Evolutionary conservation across 2,888 invertebrate genomes (phyloP).

Genomic region (Charanyca ferruginea): DNA sequence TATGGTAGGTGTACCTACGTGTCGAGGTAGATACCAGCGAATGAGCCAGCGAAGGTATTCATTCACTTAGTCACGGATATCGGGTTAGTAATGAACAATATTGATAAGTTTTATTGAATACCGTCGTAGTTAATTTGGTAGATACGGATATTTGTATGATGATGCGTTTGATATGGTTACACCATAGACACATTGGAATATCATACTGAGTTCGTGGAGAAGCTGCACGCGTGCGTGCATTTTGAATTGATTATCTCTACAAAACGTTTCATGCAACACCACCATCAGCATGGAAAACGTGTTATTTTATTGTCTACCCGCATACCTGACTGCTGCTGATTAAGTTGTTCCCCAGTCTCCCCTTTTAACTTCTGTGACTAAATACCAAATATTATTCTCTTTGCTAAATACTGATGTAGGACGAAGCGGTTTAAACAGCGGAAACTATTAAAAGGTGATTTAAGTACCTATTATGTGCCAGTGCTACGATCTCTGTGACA

Average conservation of each 20-base stretch:
- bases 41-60: constrained; percentile 72
- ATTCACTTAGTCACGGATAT: constrained; percentile 80
- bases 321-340: constrained; percentile 6
- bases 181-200: constrained; percentile 16
- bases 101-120: constrained; percentile 71
- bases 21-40: constrained; percentile 63
- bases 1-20: constrained; percentile 66
- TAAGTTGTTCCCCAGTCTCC: constrained; percentile 23
- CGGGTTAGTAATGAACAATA: constrained; percentile 71
- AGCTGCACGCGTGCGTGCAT: constrained; percentile 17
- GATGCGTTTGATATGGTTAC: constrained; percentile 24
- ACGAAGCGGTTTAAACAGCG: constrained; percentile 37
- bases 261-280: constrained; percentile 15
- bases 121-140: constrained; percentile 56
- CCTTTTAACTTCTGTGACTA: constrained; percentile 19
- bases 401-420: constrained; percentile 16
- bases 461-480: constrained; percentile 27
- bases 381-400: too few relatives aligned
- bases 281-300: constrained; percentile 15
- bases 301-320: constrained; percentile 1
- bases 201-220: not conserved
- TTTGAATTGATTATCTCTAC: constrained; percentile 23
- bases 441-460: constrained; percentile 42
- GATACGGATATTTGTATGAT: constrained; percentile 46
- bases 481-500: constrained; percentile 8